Evolutionary conservation across 1,140 invertebrate genomes (phyloP), one percentile per base, ranked within the genome.

Genomic region (Penaeus japonicus): DNA sequence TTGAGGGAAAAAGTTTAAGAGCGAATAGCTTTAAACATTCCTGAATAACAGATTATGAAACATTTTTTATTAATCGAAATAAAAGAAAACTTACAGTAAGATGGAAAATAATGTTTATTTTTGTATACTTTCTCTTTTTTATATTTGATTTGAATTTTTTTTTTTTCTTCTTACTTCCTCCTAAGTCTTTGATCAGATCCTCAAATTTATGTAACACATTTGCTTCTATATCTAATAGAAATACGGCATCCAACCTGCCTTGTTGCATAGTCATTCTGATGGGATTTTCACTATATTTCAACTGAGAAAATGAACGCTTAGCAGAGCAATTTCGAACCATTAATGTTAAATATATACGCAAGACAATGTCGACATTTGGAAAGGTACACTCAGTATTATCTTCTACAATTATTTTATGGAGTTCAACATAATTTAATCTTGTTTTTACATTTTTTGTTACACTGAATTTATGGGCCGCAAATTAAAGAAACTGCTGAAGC

Each of bases 171-270:
- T 81, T 81, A 54, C 7, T 54, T 54, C 47, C 32, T 3, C 0
- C 53, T 54, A 81, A 57, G 79, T 81, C 24, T 81, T 81, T 81
- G 79, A 1, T 81, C 79, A 81, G n/a, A 47, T 81, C 79, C 39
- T 81, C 7, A 81, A 57, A 81, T 30, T 54, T 81, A 54, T 7
- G 39, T 53, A 54, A 81, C n/a, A 32, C 30, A 59, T 59, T 15
- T 59, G 57, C 57, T 59, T 59, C 57, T 59, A 59, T 59, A 59
- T n/a, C 47, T 80, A 24, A 32, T 80, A 80, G 20, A 80, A 27
- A 80, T 27, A 39, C 1, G 78, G 39, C 27, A 80, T 80, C 78
- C 78, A 39, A 39, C 30, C 32, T 39, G 27, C 27, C 78, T 80
- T 80, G 78, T 24, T 39, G 1, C 78, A 39, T 24, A 54, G 15